Evolutionary conservation across 2,797 vertebrate genomes (phyloP).

Genomic region (Sandelia bainsii): DNA sequence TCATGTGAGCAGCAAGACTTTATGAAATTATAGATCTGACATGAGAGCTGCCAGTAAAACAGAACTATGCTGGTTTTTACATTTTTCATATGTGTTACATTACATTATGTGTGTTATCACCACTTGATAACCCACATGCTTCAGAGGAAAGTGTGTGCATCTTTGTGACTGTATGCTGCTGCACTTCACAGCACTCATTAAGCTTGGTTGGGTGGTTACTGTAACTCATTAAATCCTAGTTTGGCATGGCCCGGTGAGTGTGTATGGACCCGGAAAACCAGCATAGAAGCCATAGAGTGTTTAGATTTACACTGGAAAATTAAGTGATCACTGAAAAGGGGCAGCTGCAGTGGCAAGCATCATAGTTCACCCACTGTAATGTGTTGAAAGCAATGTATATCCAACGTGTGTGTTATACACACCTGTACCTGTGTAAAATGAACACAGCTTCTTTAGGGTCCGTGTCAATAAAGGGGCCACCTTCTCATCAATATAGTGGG

Average conservation of each 20-base stretch:
- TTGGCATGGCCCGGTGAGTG: conserved; percentile 39
- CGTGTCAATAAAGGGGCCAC: too few relatives aligned
- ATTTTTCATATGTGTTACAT: conserved; percentile 10
- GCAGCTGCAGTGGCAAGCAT: too few relatives aligned
- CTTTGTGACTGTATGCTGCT: conserved; percentile 7
- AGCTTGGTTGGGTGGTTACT: conserved; percentile 49
- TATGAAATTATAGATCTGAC: conserved; percentile 28
- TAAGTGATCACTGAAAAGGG: too few relatives aligned
- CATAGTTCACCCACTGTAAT: too few relatives aligned
- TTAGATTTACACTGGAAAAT: background rate
- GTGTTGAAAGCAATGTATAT: too few relatives aligned
- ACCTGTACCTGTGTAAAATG: too few relatives aligned
- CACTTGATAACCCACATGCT: conserved; percentile 3
- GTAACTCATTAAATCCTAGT: conserved; percentile 63
- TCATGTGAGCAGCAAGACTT: background rate
- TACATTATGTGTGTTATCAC: background rate
- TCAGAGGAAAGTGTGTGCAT: conserved; percentile 14
- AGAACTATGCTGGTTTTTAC: background rate
- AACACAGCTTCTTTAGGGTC: too few relatives aligned
- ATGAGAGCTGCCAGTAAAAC: conserved; percentile 16
- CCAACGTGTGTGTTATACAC: too few relatives aligned
- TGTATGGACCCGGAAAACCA: conserved; percentile 51
- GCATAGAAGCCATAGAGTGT: conserved; percentile 2
- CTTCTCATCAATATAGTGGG: too few relatives aligned
- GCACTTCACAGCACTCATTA: conserved; percentile 48